Conservation (phyloP, 2,888 invertebrate species). For the Cancer borealis region DNA sequence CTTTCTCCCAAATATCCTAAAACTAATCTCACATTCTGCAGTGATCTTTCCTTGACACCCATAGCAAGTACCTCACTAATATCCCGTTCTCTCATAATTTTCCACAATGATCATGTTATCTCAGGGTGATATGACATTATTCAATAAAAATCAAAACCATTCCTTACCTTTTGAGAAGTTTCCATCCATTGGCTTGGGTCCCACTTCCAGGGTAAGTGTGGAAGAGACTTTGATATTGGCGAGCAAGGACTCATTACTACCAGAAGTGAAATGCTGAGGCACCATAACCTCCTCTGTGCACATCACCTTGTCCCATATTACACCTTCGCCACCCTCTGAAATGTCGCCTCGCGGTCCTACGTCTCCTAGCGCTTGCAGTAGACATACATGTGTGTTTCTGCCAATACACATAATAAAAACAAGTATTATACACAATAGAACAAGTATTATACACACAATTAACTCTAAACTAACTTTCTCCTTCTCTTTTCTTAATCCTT, state of each 20-base stretch:
- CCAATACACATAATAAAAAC: background rate
- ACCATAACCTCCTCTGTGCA: constrained; percentile 58
- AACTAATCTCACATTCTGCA: no score
- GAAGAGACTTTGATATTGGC: constrained; percentile 49
- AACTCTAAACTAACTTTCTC: background rate
- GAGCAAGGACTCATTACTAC: background rate
- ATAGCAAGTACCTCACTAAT: no score
- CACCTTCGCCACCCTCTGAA: background rate
- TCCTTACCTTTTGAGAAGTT: constrained; percentile 55
- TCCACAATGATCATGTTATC: no score
- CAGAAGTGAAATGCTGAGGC: constrained; percentile 4
- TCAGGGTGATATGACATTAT: background rate
- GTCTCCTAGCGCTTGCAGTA: background rate
- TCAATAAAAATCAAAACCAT: background rate
- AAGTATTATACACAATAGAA: background rate
- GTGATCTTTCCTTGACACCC: no score
- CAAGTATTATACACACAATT: background rate
- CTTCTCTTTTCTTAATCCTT: no score
- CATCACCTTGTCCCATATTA: constrained; percentile 42
- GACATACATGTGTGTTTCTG: constrained; percentile 57
- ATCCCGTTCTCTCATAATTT: no score
- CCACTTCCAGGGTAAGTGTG: constrained; percentile 37
- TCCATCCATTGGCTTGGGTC: constrained; percentile 38
- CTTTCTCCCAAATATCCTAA: no score
- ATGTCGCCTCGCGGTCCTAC: background rate